Evolutionary conservation across 2,113 vertebrate genomes (phyloP), one percentile per base, ranked within the genome.

Genomic region (Phyllostomus hastatus): DNA sequence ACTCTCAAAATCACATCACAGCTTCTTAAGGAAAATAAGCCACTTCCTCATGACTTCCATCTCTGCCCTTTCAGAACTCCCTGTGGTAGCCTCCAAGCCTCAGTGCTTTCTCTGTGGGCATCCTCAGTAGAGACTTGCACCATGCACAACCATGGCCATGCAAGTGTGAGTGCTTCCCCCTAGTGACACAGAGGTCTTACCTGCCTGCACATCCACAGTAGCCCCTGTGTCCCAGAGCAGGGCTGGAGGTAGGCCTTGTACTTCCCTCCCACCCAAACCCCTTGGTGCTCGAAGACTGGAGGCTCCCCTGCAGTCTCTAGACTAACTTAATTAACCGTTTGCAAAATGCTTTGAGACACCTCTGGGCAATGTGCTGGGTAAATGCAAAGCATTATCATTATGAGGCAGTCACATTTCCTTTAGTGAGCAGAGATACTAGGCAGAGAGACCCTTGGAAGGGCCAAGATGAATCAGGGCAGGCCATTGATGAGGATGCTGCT

Each of bases 271-370:
- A 64, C 38, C 66, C 26, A 96, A 12, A 70, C 8, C 43, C 17
- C 64, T 94, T 41, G 38, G 78, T 64, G 33, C 54, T 28, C 19
- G 94, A 57, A 95, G 81, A 14, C 88, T 95, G 52, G 80, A 72
- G 91, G 81, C 54, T 72, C 20, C n/a, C 64, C 33, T 91, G 90
- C 31, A 93, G 91, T 88, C 87, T 57, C 75, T 82, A 78, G 80
- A 80, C 73, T 64, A 78, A 96, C 90, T 97, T 94, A 97, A 98
- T 96, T 97, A 97, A 96, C 78, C 88, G 93, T 94, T 97, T 97
- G 76, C 86, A 43, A 94, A 95, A 96, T 90, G 95, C 97, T 97
- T 72, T 61, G 89, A 96, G 96, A 96, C 78, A 80, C 78, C 93
- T 75, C 72, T 61, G 95, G 90, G 95, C 95, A 89, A 89, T 84